Base-by-base conservation (phyloP, 1,140 invertebrate genomes). In the Frieseomelitta varia region DNA sequence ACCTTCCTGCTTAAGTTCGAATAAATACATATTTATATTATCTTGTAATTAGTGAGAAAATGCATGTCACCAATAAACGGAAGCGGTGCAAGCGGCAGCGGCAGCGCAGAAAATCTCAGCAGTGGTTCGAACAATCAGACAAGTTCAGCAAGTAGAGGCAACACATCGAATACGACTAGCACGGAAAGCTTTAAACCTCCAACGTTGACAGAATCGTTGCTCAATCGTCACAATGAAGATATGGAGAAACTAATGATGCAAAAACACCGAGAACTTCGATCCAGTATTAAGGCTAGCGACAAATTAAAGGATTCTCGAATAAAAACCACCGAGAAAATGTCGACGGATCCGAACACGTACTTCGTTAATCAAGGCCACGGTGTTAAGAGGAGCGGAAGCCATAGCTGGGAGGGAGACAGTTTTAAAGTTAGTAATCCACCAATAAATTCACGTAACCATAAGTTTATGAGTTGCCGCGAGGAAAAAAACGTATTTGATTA, bases 171-270 rank as follows among this genome's bases (percentile, higher is more conserved):
- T 6, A 58, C 87, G 14, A 87, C 89, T 8, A 90, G 86, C 72
- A 68, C 86, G 0, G 92, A 90, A 1, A 94, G 92, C 2, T 96
- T 95, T 63, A 95, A 95, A 79, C 92, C 90, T 2, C 93, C 96
- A 0, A 95, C 95, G 19, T 94, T 97, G 4, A 97, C 97, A 0
- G 96, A 97, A 91, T 95, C 95, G 2, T 73, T 97, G 67, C 92
- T 97, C 2, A 96, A 93, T 78, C 96, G 96, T 85, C 97, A 97
- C 88, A 97, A 97, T 91, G 96, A 97, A 86, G 96, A 97, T 76
- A 98, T 97, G 97, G 97, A 97, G 90, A 97, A 97, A 90, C 95
- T 96, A 10, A 96, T 98, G 96, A 94, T 97, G 17, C 96, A 97
- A 88, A 96, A 96, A 76, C 97, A 97, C 89, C 95, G 96, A 12